Evolutionary conservation across 2,797 vertebrate genomes (phyloP), one percentile per base, ranked within the genome.

Genomic region (Limosa lapponica): DNA sequence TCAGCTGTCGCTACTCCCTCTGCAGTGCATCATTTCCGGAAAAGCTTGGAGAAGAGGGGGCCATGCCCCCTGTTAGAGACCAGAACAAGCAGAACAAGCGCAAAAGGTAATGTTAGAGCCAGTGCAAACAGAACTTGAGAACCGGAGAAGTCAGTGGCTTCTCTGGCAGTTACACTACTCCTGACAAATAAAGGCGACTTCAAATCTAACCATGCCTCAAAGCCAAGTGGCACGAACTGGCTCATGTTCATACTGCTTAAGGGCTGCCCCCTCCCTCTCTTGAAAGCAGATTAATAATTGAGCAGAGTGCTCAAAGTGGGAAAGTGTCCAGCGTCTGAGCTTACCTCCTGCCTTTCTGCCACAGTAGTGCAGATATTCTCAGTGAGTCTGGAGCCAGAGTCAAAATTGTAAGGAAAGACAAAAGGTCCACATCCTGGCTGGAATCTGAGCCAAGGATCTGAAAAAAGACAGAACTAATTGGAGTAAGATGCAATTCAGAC

Each of bases 311-410:
- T 94, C 18, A n/a, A 67, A 74, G 8, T 78, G 80, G 92, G 86
- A 86, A 90, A 57, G 25, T 2, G 3, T 81, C 89, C 94, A 95
- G 54, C 0, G 0, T 67, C 80, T 94, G 77, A 88, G 39, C 52
- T 96, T 80, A 86, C 41, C 49, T 95, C 69, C 82, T 83, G 65
- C 49, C 36, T 86, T 88, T 86, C 73, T 78, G 58, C 44, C 25
- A 36, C 34, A 30, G 25, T n/a, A 64, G 34, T 17, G 4, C 32
- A 65, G 80, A 78, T 52, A 57, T 11, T 17, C 20, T 55, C 36
- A 34, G 4, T 18, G 30, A 8, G 6, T 67, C 36, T 83, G 59
- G 46, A 92, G 28, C 23, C 2, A 1, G 48, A 78, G 44, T 70
- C 25, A 71, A 67, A 81, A 75, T 8, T 43, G 16, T 48, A 58